phyloP scores from a whole-genome alignment of 2,113 vertebrate genomes.

The Antennarius striatus region DNA sequence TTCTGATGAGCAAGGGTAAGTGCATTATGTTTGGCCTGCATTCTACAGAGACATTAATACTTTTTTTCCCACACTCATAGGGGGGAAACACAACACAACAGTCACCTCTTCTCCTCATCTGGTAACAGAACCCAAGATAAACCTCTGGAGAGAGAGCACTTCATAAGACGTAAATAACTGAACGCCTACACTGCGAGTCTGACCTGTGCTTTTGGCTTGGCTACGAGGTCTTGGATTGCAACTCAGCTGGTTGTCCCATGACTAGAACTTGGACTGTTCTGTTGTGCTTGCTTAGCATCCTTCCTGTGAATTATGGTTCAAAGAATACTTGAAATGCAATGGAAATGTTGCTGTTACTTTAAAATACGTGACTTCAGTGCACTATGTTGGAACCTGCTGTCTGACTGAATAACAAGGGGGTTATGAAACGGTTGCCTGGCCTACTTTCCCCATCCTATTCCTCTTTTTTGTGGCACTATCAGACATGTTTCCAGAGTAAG shows the following conservation, averaged over 20 bases:
- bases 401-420: constrained; percentile 28
- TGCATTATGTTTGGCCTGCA: constrained; percentile 26
- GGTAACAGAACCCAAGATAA: constrained; percentile 54
- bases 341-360: constrained; percentile 20
- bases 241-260: constrained; percentile 47
- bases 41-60: constrained; percentile 38
- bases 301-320: constrained; percentile 29
- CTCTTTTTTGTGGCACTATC: constrained; percentile 18
- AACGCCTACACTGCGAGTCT: constrained; percentile 55
- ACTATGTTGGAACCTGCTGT: constrained; percentile 12
- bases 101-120: constrained; percentile 46
- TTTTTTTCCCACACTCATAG: constrained; percentile 50
- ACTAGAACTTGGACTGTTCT: constrained; percentile 19
- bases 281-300: constrained; percentile 32
- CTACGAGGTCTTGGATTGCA: constrained; percentile 44
- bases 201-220: constrained; percentile 48
- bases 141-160: constrained; percentile 45
- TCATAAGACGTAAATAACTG: constrained; percentile 50
- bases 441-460: constrained; percentile 4
- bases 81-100: constrained; percentile 44
- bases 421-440: constrained; percentile 9
- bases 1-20: constrained; percentile 29
- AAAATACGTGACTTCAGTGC: constrained; percentile 24
- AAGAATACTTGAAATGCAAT: constrained; percentile 5
- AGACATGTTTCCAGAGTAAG: constrained; percentile 30